Evolutionary conservation across 2,797 vertebrate genomes (phyloP), one percentile per base, ranked within the genome.

Genomic region (Arremon aurantiirostris): DNA sequence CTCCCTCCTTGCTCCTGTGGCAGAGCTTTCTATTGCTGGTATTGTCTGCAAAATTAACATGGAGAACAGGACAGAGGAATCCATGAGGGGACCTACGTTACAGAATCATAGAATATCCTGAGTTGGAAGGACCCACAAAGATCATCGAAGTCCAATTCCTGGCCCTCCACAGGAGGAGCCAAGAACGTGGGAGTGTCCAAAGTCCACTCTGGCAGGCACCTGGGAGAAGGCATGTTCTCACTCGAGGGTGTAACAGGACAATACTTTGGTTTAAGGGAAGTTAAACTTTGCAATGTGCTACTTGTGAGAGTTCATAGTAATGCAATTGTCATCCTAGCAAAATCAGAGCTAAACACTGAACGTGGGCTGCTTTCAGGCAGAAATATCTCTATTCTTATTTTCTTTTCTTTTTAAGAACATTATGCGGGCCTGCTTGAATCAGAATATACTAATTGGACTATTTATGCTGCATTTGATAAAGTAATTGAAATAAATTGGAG

Each of bases 391-490:
- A 3, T 72, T 56, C 19, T 66, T 44, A 18, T 70, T 20, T n/a
- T n/a, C 10, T 35, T 11, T 26, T n/a, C 4, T 59, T 66, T 55
- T 7, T 41, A 42, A 60, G 23, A 79, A 46, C 8, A 28, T 85
- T 92, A 42, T 69, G 19, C 1, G 0, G 27, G 16, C 15, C 39
- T 75, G 14, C 47, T 84, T 93, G 75, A 87, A 75, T 87, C 34
- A 64, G 64, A 94, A 69, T 76, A n/a, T 80, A 68, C 61, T 86
- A 91, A 95, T 63, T 81, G 77, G 73, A 91, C 96, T 95, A 93
- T 96, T 94, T 94, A 94, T 92, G 69, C 89, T 89, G 46, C 56
- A 32, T 71, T 97, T 89, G 83, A 83, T 59, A 28, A 63, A 91
- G 42, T 89, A 89, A 94, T 70, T 82, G 61, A 94, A 95, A 90